These are phyloP conservation scores for Elgaria multicarinata DNA, from an alignment of 2,113 vertebrate species.

Conservation along the genomic window DNA sequence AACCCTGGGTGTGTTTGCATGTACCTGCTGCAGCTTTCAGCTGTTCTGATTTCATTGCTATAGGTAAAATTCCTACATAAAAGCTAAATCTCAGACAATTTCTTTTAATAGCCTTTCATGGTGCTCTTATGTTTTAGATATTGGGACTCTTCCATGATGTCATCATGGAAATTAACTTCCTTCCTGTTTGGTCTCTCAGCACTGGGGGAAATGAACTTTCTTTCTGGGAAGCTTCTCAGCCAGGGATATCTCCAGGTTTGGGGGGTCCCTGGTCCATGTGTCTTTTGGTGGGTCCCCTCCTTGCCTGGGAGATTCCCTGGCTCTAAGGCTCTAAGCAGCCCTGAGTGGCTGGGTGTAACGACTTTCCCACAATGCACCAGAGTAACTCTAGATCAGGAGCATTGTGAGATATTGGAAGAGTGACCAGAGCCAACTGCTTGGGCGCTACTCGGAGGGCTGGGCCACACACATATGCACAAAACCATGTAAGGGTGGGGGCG, in stretches of 20 bases:
- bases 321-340: neutral
- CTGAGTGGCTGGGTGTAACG: neutral
- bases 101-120: neutral
- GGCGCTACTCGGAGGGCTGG: too few species aligned
- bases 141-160: neutral
- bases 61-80: neutral
- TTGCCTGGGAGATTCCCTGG: neutral
- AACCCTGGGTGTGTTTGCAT: neutral
- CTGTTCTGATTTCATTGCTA: neutral
- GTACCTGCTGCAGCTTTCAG: neutral
- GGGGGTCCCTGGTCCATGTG: neutral
- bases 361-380: neutral
- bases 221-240: neutral
- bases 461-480: too few species aligned
- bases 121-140: neutral
- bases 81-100: neutral
- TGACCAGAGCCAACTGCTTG: too few species aligned
- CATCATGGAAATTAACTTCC: neutral
- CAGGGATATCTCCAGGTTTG: neutral
- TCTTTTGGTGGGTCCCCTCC: neutral
- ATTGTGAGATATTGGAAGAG: neutral
- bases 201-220: neutral
- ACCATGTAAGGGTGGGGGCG: too few species aligned
- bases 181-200: neutral
- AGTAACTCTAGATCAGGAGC: too few species aligned